Conservation (phyloP, 2,888 invertebrate species). For the Digitonthophagus gazella region DNA sequence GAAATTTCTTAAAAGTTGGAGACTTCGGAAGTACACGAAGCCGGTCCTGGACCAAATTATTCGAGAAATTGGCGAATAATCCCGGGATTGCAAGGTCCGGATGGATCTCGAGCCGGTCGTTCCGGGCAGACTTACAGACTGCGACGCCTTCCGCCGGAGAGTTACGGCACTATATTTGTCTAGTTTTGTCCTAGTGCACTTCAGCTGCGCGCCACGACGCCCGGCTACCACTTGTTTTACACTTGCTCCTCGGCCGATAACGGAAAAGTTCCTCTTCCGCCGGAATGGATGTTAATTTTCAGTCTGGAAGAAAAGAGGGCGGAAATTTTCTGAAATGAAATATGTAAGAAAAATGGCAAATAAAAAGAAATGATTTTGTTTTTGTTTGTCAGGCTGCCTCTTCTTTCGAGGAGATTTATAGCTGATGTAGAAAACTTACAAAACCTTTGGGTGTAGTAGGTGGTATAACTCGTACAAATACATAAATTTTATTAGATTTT, state of each 20-base stretch:
- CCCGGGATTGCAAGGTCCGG: constrained; percentile 24
- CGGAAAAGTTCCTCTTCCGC: constrained; percentile 24
- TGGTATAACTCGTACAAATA: too few relatives aligned
- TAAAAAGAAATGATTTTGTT: not conserved
- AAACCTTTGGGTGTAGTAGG: not conserved
- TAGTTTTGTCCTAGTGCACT: constrained; percentile 33
- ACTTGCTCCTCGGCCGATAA: constrained; percentile 28
- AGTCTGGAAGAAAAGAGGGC: not conserved
- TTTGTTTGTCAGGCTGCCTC: not conserved
- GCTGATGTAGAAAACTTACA: not conserved
- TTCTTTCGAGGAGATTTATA: too few relatives aligned
- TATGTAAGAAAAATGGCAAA: not conserved
- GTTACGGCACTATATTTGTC: constrained; percentile 35
- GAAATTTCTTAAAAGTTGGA: too few relatives aligned
- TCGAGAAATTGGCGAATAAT: not conserved
- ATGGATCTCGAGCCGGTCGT: constrained; percentile 34
- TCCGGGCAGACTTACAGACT: constrained; percentile 35
- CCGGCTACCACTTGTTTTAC: constrained; percentile 28
- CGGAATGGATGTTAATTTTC: constrained; percentile 26
- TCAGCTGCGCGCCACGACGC: constrained; percentile 25
- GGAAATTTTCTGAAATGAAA: not conserved
- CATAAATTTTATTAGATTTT: too few relatives aligned
- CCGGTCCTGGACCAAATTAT: not conserved
- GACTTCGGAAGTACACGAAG: not conserved
- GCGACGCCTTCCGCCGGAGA: constrained; percentile 26